These are phyloP conservation scores for Heterohyrax brucei DNA, from an alignment of 2,797 vertebrate genomes.

Conservation along the genomic window DNA sequence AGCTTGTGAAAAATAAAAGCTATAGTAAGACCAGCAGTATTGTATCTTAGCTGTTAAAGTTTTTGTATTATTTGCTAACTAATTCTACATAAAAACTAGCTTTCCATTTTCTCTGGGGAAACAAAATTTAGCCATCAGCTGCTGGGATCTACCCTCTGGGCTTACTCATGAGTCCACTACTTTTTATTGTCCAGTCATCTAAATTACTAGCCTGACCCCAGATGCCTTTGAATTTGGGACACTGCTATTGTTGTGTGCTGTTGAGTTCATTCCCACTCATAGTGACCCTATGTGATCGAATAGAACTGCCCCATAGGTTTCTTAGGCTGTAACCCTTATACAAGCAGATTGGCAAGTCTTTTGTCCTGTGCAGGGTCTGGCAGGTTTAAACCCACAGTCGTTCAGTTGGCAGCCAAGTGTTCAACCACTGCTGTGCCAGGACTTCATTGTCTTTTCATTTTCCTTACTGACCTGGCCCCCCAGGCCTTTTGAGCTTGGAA, in stretches of 20 bases:
- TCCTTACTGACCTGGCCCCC: neutral
- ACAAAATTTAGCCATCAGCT: neutral
- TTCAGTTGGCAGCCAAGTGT: neutral
- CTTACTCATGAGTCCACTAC: too few species aligned
- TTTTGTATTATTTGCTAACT: neutral
- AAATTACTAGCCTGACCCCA: neutral
- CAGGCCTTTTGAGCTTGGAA: neutral
- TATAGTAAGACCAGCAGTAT: neutral
- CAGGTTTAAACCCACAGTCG: neutral
- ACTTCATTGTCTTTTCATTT: neutral
- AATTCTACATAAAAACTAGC: neutral
- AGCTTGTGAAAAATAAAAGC: neutral
- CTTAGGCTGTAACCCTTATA: neutral
- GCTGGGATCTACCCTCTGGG: neutral
- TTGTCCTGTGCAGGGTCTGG: neutral
- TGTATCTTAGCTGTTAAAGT: neutral
- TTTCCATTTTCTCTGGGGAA: neutral
- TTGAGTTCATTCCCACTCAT: neutral
- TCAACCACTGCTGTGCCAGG: neutral
- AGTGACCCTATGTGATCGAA: too few species aligned
- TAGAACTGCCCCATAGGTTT: neutral
- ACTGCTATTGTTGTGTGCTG: neutral
- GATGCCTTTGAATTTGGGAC: neutral
- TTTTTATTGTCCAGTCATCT: neutral
- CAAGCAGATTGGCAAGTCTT: neutral